Percentiles rank a stretch among this genome's conserved stretches.
Conservation (phyloP, 2,797 vertebrate species). For the Merluccius polli region DNA sequence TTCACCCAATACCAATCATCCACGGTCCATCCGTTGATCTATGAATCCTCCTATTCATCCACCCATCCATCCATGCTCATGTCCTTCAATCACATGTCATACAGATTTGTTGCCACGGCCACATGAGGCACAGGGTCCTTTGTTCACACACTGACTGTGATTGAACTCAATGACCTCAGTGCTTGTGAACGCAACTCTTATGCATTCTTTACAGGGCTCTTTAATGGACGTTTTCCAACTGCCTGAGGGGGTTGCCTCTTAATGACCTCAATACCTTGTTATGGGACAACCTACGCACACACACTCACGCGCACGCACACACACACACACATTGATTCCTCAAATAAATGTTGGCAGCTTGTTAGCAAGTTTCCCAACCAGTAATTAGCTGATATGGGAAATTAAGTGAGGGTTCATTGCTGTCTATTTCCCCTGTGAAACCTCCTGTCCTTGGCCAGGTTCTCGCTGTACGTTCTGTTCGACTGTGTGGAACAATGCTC, state of each 20-base stretch:
- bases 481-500: slow-evolving; percentile 13
- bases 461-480: neutral
- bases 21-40: neutral
- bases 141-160: slow-evolving; percentile 34
- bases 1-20: neutral
- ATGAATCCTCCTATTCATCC: slow-evolving; percentile 1
- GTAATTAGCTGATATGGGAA: neutral
- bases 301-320: slow-evolving; percentile 18
- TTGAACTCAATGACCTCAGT: slow-evolving; percentile 44
- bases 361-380: neutral
- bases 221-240: slow-evolving; percentile 33
- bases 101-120: slow-evolving; percentile 18
- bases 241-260: slow-evolving; percentile 43
- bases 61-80: neutral
- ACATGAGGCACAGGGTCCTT: slow-evolving; percentile 43
- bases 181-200: slow-evolving; percentile 36
- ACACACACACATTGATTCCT: slow-evolving; percentile 21
- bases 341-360: neutral
- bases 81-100: slow-evolving; percentile 34
- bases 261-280: slow-evolving; percentile 51
- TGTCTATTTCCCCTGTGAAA: neutral
- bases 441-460: neutral
- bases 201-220: slow-evolving; percentile 34
- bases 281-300: slow-evolving; percentile 32
- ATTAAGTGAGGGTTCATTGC: neutral